Evolutionary conservation across 2,888 invertebrate species (phyloP).

Genomic region (Synergus itoensis): DNA sequence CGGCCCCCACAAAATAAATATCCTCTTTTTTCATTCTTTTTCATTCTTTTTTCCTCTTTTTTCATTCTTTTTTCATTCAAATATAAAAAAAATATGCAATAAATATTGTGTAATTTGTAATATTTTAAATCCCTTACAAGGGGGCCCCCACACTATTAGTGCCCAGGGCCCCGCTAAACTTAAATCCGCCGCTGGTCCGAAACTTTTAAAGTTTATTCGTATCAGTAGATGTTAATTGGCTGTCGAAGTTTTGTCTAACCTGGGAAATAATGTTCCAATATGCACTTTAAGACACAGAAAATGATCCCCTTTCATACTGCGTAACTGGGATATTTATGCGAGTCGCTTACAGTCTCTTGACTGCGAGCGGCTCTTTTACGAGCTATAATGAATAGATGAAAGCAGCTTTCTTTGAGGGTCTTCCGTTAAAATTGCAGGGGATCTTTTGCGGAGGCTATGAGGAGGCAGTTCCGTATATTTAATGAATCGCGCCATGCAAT

Average conservation of each 20-base stretch:
- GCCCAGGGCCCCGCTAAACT: no score
- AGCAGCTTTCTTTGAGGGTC: constrained; percentile 38
- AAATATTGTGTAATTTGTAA: no score
- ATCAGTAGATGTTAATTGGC: no score
- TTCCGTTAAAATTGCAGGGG: constrained; percentile 41
- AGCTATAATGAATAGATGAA: constrained; percentile 41
- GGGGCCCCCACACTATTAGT: no score
- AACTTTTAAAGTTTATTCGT: no score
- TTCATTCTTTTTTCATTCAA: no score
- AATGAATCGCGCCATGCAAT: constrained; percentile 34
- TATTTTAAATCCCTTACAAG: no score
- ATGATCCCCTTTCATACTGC: constrained; percentile 37
- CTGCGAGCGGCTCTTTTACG: constrained; percentile 38
- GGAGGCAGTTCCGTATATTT: constrained; percentile 30
- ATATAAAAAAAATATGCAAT: no score
- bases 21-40: no score
- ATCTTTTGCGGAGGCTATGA: constrained; percentile 35
- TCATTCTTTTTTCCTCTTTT: no score
- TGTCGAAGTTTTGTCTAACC: background rate
- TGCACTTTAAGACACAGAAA: constrained; percentile 26
- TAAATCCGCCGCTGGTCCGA: no score
- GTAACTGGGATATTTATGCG: constrained; percentile 41
- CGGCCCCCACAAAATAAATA: no score
- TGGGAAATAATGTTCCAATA: constrained; percentile 33
- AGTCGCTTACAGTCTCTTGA: constrained; percentile 37